These are phyloP conservation scores for Ochropleura leucogaster DNA, from an alignment of 2,888 invertebrate species.

Conservation along the genomic window DNA sequence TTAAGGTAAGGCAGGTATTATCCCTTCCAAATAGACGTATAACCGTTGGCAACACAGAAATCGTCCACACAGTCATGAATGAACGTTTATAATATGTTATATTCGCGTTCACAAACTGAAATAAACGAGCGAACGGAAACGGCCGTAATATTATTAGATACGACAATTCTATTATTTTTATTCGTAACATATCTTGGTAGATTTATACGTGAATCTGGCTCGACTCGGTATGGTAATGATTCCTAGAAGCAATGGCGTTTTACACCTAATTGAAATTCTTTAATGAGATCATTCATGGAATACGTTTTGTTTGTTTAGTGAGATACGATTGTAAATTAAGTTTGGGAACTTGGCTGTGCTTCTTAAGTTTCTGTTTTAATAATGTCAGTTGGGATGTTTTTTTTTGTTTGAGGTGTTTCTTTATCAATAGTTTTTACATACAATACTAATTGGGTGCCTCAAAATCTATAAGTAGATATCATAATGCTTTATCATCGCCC, in stretches of 20 bases:
- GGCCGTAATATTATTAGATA: slow-evolving; percentile 89
- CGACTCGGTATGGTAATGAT: slow-evolving; percentile 80
- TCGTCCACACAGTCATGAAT: slow-evolving; percentile 75
- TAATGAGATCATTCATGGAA: slow-evolving; percentile 72
- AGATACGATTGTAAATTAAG: slow-evolving; percentile 35
- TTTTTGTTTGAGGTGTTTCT: not conserved
- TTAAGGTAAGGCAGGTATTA: slow-evolving; percentile 18
- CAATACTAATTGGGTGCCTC: not conserved
- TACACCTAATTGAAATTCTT: slow-evolving; percentile 81
- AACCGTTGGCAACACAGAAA: slow-evolving; percentile 60
- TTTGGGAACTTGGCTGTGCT: slow-evolving; percentile 10
- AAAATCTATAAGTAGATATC: not conserved
- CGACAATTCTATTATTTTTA: slow-evolving; percentile 91
- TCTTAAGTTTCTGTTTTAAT: not conserved
- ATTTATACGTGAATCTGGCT: slow-evolving; percentile 87
- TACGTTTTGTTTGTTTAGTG: slow-evolving; percentile 67
- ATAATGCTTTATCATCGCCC: slow-evolving; percentile 4
- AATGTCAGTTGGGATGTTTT: not conserved
- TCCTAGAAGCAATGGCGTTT: slow-evolving; percentile 81
- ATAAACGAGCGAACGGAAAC: slow-evolving; percentile 90
- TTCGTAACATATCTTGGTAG: slow-evolving; percentile 89
- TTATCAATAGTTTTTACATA: not conserved
- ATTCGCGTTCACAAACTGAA: slow-evolving; percentile 88
- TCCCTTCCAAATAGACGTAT: slow-evolving; percentile 15
- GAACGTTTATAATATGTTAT: slow-evolving; percentile 84